A percentile compares a stretch with the other conserved stretches of the same genome.
Conservation (phyloP, 1,140 invertebrate genomes). For the Pogonomyrmex barbatus region DNA sequence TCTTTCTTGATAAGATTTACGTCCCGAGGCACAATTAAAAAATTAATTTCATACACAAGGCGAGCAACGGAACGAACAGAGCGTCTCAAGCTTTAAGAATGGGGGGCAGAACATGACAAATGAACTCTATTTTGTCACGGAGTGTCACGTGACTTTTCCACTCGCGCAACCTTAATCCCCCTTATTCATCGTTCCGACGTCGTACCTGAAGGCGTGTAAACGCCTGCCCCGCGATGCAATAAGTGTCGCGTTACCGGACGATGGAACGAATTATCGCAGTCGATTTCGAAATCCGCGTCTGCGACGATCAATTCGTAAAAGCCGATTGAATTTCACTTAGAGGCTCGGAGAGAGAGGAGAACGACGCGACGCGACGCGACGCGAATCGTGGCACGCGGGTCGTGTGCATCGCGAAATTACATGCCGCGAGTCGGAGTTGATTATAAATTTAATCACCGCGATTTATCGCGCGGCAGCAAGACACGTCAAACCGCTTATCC, state of each 20-base stretch:
- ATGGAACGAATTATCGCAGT: conserved; percentile 45
- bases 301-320: conserved; percentile 50
- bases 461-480: background rate
- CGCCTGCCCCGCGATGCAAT: conserved; percentile 50
- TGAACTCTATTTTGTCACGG: conserved; percentile 41
- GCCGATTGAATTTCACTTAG: conserved; percentile 53
- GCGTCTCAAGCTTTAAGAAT: conserved; percentile 17
- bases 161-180: conserved; percentile 49
- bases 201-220: conserved; percentile 48
- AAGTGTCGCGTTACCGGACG: conserved; percentile 63
- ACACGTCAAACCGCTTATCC: background rate
- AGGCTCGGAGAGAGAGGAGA: background rate
- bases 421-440: conserved; percentile 17
- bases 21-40: background rate
- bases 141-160: conserved; percentile 47
- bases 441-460: conserved; percentile 47
- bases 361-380: background rate
- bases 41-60: background rate
- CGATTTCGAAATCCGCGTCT: conserved; percentile 51
- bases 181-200: conserved; percentile 43
- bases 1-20: conserved; percentile 20
- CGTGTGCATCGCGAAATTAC: conserved; percentile 15
- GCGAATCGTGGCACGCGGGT: background rate
- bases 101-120: conserved; percentile 2
- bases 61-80: background rate